Base-by-base conservation (phyloP, 37 sponge, comb jelly and placozoan genomes). In the Amphimedon queenslandica region DNA sequence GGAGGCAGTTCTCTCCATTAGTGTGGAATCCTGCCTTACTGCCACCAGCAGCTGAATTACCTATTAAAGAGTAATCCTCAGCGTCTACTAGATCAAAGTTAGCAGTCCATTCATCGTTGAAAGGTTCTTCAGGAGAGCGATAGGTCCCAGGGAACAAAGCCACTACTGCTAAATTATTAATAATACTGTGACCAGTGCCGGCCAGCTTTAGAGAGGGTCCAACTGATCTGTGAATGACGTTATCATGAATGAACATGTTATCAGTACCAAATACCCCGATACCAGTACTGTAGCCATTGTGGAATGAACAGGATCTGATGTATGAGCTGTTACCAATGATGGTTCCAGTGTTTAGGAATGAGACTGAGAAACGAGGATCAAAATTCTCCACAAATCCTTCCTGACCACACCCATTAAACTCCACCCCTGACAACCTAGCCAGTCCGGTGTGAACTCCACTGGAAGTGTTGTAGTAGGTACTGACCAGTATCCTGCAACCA, bases 201-300 rank as follows among this genome's bases (percentile, higher is more conserved):
- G 87, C 87, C 28, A 93, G 57, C 20, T 68, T 77, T 2, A 93
- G 31, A 56, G 80, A 78, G 37, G 90, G 82, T 37, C 82, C 94
- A 38, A 76, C 73, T 24, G 94, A 84, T 4, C 87, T 69, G 65
- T 87, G 81, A 1, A 93, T 55, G 2, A 93, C 94, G 57, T 93
- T 93, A 33, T 58, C 65, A 6, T 56, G 55, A 11, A 93, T 13
- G 2, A 35, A 57, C 6, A 93, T 41, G 0, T 80, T 80, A 56
- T 89, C 79, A 5, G 87, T 83, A 8, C 58, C 28, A 74, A 84
- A 87, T 10, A 89, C 73, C 25, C 94, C 94, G 42, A 93, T 78
- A 18, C 79, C 94, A 58, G 87, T 89, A 40, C 89, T 93, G 77
- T 88, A 93, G 18, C 90, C 90, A 75, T 84, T 85, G 60, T 89